These are phyloP conservation scores for Pagrus major DNA, from an alignment of 2,113 vertebrate species.

Conservation along the genomic window DNA sequence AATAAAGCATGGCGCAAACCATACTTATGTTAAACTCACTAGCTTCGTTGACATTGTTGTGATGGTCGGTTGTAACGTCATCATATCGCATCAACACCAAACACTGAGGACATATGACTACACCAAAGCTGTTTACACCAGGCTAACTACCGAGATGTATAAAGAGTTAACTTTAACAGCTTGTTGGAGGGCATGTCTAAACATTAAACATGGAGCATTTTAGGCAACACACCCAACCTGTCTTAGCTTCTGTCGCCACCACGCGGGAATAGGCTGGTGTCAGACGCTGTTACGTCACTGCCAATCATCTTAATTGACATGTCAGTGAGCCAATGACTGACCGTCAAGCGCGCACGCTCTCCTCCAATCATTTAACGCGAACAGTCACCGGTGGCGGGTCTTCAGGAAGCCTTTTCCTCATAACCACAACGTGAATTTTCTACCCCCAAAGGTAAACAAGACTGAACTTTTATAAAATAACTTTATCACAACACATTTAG, in stretches of 20 bases:
- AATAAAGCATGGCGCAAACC: neutral
- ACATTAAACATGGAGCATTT: neutral
- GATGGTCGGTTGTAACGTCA: neutral
- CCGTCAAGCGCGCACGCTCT: rapidly evolving
- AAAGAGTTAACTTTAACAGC: neutral
- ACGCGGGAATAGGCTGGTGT: slow-evolving; percentile 26
- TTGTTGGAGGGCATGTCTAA: neutral
- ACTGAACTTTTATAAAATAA: neutral
- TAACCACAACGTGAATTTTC: slow-evolving; percentile 46
- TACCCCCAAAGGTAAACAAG: slow-evolving; percentile 63
- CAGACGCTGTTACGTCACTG: neutral
- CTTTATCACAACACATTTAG: neutral
- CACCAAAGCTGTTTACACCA: neutral
- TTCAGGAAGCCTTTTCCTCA: neutral
- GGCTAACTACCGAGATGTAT: neutral
- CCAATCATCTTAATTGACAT: slow-evolving; percentile 21
- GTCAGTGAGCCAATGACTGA: slow-evolving; percentile 49
- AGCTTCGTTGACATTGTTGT: too few relatives aligned
- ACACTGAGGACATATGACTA: neutral
- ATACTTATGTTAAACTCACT: too few relatives aligned
- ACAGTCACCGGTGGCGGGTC: slow-evolving; percentile 5
- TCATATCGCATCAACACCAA: neutral
- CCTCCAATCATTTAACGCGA: slow-evolving; percentile 54
- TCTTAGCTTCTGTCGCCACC: slow-evolving; percentile 65
- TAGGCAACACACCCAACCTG: neutral